A percentile compares a stretch with the other conserved stretches of the same genome.
Evolutionary conservation across 2,888 invertebrate genomes (phyloP).

Genomic region (Heliconius ismenius): DNA sequence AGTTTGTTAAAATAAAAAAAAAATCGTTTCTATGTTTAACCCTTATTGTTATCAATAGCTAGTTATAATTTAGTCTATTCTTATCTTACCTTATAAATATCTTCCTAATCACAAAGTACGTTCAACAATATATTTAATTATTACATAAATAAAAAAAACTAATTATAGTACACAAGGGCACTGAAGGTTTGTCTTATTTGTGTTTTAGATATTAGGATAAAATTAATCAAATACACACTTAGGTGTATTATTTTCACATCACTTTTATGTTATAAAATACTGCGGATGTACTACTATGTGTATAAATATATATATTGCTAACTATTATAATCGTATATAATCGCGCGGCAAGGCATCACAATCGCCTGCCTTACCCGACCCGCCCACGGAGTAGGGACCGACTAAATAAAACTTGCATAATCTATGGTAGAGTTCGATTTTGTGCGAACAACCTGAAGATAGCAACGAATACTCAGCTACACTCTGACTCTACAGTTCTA

Average conservation of each 20-base stretch:
- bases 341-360: slow-evolving; percentile 49
- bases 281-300: slow-evolving; percentile 29
- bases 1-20: slow-evolving; percentile 3
- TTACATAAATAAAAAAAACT: slow-evolving; percentile 54
- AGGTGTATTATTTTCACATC: slow-evolving; percentile 57
- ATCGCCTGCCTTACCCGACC: slow-evolving; percentile 47
- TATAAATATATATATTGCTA: slow-evolving; percentile 30
- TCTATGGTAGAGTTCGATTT: slow-evolving; percentile 37
- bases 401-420: slow-evolving; percentile 32
- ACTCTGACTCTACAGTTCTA: too few species aligned
- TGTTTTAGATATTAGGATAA: slow-evolving; percentile 35
- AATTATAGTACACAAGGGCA: slow-evolving; percentile 61
- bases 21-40: slow-evolving; percentile 2
- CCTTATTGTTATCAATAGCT: not conserved
- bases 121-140: slow-evolving; percentile 60
- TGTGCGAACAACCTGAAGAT: slow-evolving; percentile 29
- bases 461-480: slow-evolving; percentile 22
- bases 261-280: slow-evolving; percentile 54
- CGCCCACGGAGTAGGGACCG: slow-evolving; percentile 40
- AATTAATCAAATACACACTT: slow-evolving; percentile 34
- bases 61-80: not conserved
- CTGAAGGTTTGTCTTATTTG: slow-evolving; percentile 46
- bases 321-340: slow-evolving; percentile 45
- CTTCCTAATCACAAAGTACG: slow-evolving; percentile 51
- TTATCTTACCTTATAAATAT: slow-evolving; percentile 43